Conservation (phyloP, 2,888 invertebrate species). For the Morpho helenor region DNA sequence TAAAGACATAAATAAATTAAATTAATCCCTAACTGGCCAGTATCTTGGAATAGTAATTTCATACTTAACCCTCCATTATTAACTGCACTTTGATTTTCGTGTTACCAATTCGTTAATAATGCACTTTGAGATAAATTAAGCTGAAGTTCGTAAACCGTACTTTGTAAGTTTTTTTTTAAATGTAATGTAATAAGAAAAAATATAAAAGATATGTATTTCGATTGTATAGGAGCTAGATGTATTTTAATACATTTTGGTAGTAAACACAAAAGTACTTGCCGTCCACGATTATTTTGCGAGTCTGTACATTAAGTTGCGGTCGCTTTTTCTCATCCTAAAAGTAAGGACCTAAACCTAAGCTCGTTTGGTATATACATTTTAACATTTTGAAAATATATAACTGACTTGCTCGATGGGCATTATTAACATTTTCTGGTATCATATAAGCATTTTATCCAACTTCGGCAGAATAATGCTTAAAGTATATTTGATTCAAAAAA, state of each 20-base stretch:
- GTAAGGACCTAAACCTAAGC: slow-evolving; percentile 35
- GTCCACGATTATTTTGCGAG: slow-evolving; percentile 73
- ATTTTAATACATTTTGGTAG: slow-evolving; percentile 8
- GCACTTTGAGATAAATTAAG: slow-evolving; percentile 49
- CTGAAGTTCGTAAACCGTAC: neutral
- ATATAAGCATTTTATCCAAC: slow-evolving; percentile 31
- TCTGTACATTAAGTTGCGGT: slow-evolving; percentile 39
- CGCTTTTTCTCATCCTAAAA: slow-evolving; percentile 42
- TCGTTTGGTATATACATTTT: slow-evolving; percentile 39
- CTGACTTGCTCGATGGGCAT: slow-evolving; percentile 52
- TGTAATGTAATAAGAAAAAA: slow-evolving; percentile 3
- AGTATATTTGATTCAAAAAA: slow-evolving; percentile 47
- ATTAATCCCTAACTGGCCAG: no score
- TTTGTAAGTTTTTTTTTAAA: slow-evolving; percentile 12
- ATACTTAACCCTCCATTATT: slow-evolving; percentile 2
- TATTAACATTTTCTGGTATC: slow-evolving; percentile 51
- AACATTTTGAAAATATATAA: slow-evolving; percentile 35
- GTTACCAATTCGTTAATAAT: slow-evolving; percentile 55
- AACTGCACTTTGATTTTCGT: slow-evolving; percentile 24
- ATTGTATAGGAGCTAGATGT: slow-evolving; percentile 15
- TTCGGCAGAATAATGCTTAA: slow-evolving; percentile 47
- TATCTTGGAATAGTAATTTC: slow-evolving; percentile 11
- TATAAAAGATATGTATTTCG: slow-evolving; percentile 10
- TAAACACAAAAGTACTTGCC: slow-evolving; percentile 44
- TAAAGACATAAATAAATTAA: no score